A percentile compares a stretch with the other conserved stretches of the same genome.
Evolutionary conservation across 2,888 invertebrate genomes (phyloP).

Genomic region (Stenolophus ochropezus): DNA sequence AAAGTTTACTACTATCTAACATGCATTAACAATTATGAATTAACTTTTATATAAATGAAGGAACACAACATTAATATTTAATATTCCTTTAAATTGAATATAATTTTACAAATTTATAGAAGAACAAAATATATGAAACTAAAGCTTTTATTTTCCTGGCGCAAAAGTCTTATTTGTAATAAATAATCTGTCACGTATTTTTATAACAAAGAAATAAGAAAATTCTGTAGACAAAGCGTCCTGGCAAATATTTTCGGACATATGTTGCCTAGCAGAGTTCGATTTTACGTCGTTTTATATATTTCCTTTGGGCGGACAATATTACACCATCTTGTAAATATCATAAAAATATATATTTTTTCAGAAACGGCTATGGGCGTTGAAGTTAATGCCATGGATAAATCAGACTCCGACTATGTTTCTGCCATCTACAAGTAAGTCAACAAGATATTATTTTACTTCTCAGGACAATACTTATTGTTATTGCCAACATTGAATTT

Average conservation of each 20-base stretch:
- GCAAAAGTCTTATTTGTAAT: neutral
- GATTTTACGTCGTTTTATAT: constrained; percentile 42
- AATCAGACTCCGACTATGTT: constrained; percentile 72
- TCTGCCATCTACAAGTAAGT: constrained; percentile 71
- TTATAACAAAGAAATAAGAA: constrained; percentile 37
- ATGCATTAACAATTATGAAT: too few relatives aligned
- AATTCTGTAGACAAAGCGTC: constrained; percentile 19
- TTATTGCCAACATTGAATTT: neutral
- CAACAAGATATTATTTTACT: neutral
- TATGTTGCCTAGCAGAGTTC: constrained; percentile 23
- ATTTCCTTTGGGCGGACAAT: constrained; percentile 32
- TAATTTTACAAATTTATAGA: neutral
- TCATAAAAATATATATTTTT: constrained; percentile 62
- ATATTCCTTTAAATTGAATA: too few relatives aligned
- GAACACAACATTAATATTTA: too few relatives aligned
- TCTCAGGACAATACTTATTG: neutral
- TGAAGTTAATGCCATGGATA: constrained; percentile 71
- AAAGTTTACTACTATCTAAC: too few relatives aligned
- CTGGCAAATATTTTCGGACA: constrained; percentile 23
- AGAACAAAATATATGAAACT: neutral
- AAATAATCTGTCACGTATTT: constrained; percentile 25
- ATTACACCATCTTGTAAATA: constrained; percentile 31
- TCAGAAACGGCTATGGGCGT: constrained; percentile 78
- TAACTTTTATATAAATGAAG: too few relatives aligned
- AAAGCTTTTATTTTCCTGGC: neutral